Evolutionary conservation across 2,113 vertebrate genomes (phyloP).

Genomic region (Megaceryle maxima): DNA sequence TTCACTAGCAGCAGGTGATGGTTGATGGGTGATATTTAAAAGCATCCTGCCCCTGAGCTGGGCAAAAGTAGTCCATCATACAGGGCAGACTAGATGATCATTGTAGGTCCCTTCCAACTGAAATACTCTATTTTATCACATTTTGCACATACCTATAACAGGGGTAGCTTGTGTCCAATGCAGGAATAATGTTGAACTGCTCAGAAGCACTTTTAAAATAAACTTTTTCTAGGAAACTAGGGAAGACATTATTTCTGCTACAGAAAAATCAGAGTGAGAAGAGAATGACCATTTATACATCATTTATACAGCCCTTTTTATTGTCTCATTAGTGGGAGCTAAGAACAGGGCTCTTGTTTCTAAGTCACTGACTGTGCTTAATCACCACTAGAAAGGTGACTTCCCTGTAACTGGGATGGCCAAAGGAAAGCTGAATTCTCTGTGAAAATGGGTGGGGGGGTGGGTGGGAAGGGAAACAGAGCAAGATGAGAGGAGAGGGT

Average conservation of each 20-base stretch:
- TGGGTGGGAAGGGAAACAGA: neutral
- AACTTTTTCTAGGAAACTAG: neutral
- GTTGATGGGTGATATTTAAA: neutral
- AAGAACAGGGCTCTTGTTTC: neutral
- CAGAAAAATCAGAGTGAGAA: neutral
- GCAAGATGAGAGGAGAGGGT: neutral
- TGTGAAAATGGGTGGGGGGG: neutral
- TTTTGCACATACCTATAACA: neutral
- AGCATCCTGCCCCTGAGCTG: neutral
- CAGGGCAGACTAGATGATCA: neutral
- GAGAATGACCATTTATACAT: neutral
- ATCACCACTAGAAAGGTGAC: neutral
- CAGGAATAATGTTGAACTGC: neutral
- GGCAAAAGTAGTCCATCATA: neutral
- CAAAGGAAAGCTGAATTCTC: neutral
- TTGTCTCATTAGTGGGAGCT: neutral
- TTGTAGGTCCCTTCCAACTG: neutral
- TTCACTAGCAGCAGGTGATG: neutral
- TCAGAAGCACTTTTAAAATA: conserved; percentile 7
- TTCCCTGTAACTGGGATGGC: neutral
- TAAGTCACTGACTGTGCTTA: neutral
- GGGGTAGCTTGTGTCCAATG: neutral
- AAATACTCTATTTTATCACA: neutral
- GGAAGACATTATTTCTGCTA: neutral
- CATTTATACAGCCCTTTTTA: neutral